Conservation (phyloP, 2,888 invertebrate genomes). For the Pomacea canaliculata region DNA sequence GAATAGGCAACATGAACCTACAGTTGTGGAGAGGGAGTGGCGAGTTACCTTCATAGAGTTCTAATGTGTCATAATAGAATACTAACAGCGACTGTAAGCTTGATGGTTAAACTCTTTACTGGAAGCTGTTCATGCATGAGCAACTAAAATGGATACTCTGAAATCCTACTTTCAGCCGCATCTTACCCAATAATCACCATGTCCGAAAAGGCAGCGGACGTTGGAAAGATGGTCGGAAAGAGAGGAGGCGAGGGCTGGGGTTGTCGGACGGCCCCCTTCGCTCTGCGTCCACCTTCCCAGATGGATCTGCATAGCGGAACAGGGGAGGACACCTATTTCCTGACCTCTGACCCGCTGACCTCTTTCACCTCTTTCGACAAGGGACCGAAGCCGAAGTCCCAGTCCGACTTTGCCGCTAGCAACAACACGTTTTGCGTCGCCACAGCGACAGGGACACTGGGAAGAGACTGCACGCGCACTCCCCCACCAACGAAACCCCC, state of each 20-base stretch:
- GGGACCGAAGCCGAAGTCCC: constrained; percentile 17
- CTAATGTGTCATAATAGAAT: too few relatives aligned
- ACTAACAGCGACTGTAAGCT: too few relatives aligned
- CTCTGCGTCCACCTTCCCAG: constrained; percentile 38
- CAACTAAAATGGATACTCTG: constrained; percentile 51
- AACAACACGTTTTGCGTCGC: not conserved
- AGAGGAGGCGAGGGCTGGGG: constrained; percentile 4
- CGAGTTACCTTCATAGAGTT: too few relatives aligned
- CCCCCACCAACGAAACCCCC: constrained; percentile 61
- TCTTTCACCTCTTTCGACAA: constrained; percentile 25
- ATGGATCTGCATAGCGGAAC: constrained; percentile 27
- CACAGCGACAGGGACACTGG: constrained; percentile 11
- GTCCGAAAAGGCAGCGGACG: constrained; percentile 42
- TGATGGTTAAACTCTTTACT: too few relatives aligned
- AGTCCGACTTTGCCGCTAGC: constrained; percentile 6
- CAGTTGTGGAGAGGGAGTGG: too few relatives aligned
- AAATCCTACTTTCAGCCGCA: constrained; percentile 58
- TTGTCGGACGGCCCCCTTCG: constrained; percentile 30
- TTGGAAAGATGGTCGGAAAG: constrained; percentile 25
- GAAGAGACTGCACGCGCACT: constrained; percentile 32
- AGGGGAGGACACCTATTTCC: constrained; percentile 14
- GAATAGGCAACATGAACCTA: too few relatives aligned
- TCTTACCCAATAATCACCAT: constrained; percentile 34
- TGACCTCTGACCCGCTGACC: constrained; percentile 1
- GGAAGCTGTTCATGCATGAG: too few relatives aligned